Conservation (phyloP, 2,113 vertebrate species). For the Oryctolagus cuniculus region DNA sequence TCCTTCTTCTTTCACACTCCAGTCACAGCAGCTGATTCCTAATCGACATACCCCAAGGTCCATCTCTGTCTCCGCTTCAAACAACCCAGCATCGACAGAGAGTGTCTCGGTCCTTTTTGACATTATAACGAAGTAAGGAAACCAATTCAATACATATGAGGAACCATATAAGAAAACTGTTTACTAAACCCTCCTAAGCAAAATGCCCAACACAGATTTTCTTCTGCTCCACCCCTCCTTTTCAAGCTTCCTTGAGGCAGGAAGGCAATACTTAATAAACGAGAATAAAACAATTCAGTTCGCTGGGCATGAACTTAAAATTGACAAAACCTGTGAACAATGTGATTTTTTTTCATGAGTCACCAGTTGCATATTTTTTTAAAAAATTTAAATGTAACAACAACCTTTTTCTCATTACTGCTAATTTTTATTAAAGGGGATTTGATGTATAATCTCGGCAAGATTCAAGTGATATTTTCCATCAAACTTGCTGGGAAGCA, state of each 20-base stretch:
- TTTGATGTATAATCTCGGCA: conserved; percentile 40
- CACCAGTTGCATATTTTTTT: not conserved
- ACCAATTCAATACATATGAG: not conserved
- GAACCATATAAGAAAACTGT: conserved; percentile 12
- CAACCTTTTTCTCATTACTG: conserved; percentile 19
- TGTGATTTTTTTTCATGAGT: conserved; percentile 27
- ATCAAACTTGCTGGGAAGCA: conserved; percentile 57
- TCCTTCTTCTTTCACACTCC: not conserved
- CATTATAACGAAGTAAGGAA: not conserved
- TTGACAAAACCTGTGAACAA: not conserved
- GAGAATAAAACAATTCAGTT: not conserved
- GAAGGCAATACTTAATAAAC: conserved; percentile 34
- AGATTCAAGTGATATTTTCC: conserved; percentile 44
- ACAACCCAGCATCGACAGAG: not conserved
- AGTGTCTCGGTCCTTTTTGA: not conserved
- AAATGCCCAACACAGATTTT: not conserved
- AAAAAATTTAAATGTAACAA: conserved; percentile 41
- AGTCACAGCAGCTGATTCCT: not conserved
- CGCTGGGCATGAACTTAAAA: conserved; percentile 4
- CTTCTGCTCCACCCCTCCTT: not conserved
- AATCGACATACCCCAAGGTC: not conserved
- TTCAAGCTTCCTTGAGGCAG: not conserved
- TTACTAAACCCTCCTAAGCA: not conserved
- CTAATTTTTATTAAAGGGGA: conserved; percentile 45
- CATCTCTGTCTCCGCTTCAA: not conserved